phyloP scores from a whole-genome alignment of 1,140 invertebrate species.

The Schlechtendalia chinensis region DNA sequence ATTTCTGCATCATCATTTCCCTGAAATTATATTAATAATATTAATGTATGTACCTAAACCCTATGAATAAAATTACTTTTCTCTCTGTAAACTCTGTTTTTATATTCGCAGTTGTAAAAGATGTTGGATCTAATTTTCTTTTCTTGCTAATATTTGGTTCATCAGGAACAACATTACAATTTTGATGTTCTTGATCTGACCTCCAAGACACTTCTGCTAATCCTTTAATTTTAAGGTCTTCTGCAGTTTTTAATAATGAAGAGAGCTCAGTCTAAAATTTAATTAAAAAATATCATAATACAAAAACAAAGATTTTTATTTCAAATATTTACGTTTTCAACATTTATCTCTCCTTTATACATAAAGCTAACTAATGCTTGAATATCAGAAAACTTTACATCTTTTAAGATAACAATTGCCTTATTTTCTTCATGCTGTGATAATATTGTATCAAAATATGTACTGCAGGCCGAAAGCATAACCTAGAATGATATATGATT shows the following conservation, averaged over 20 bases:
- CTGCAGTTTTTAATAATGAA: conserved; percentile 83
- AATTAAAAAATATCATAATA: conserved; percentile 20
- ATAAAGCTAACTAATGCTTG: conserved; percentile 88
- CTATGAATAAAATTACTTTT: neutral
- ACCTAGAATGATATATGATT: conserved; percentile 59
- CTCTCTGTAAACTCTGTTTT: conserved; percentile 29
- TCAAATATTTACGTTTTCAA: conserved; percentile 75
- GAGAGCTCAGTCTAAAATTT: conserved; percentile 72
- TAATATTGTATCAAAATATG: conserved; percentile 83
- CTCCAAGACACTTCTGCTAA: conserved; percentile 82
- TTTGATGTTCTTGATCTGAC: conserved; percentile 52
- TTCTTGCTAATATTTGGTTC: conserved; percentile 50
- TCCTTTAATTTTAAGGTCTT: conserved; percentile 87
- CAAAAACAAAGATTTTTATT: neutral
- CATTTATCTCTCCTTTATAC: conserved; percentile 94
- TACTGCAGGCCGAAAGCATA: conserved; percentile 76
- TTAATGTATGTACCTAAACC: neutral
- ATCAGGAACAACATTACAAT: neutral
- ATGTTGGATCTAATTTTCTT: conserved; percentile 52
- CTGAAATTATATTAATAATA: neutral
- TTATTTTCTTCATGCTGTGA: conserved; percentile 85
- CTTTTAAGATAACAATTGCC: conserved; percentile 80
- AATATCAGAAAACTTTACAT: conserved; percentile 79
- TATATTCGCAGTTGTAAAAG: conserved; percentile 41
- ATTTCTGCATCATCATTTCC: conserved; percentile 37